Evolutionary conservation across 2,888 invertebrate genomes (phyloP).

Genomic region (Drosophila nr. fundita): DNA sequence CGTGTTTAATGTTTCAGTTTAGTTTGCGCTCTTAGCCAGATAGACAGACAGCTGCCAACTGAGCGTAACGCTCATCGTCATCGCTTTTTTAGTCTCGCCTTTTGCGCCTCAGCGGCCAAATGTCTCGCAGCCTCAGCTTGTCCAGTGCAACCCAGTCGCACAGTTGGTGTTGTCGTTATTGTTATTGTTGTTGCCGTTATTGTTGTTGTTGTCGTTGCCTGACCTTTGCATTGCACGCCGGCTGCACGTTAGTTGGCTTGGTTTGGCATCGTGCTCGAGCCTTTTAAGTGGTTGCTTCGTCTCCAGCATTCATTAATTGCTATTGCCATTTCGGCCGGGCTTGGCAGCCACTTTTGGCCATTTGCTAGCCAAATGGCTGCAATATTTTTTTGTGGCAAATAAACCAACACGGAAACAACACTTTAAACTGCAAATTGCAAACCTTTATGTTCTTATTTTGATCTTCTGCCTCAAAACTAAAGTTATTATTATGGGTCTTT

Average conservation of each 20-base stretch:
- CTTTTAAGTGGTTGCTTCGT: slow-evolving; percentile 55
- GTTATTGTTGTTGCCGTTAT: background rate
- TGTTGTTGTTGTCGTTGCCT: slow-evolving; percentile 33
- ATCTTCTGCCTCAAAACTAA: slow-evolving; percentile 6
- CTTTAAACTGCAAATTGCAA: slow-evolving; percentile 23
- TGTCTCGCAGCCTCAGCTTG: slow-evolving; percentile 20
- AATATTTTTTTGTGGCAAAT: slow-evolving; percentile 40
- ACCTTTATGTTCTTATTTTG: slow-evolving; percentile 12
- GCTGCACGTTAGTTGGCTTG: slow-evolving; percentile 49
- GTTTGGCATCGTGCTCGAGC: slow-evolving; percentile 54
- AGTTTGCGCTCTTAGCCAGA: slow-evolving; percentile 41
- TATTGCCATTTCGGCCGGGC: slow-evolving; percentile 65
- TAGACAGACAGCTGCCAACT: slow-evolving; percentile 72
- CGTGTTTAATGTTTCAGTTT: slow-evolving; percentile 42
- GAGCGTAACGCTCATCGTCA: slow-evolving; percentile 55
- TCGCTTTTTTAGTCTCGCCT: slow-evolving; percentile 34
- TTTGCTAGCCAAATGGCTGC: slow-evolving; percentile 35
- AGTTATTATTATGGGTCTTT: slow-evolving; percentile 21
- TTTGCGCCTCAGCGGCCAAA: slow-evolving; percentile 28
- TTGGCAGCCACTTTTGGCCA: slow-evolving; percentile 51
- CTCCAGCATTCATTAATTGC: slow-evolving; percentile 67
- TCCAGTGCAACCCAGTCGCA: slow-evolving; percentile 40
- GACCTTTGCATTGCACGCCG: slow-evolving; percentile 64
- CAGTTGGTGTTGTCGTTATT: slow-evolving; percentile 34
- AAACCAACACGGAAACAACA: slow-evolving; percentile 47